Evolutionary conservation across 2,113 vertebrate genomes (phyloP).

Genomic region (Oryzias woworae): DNA sequence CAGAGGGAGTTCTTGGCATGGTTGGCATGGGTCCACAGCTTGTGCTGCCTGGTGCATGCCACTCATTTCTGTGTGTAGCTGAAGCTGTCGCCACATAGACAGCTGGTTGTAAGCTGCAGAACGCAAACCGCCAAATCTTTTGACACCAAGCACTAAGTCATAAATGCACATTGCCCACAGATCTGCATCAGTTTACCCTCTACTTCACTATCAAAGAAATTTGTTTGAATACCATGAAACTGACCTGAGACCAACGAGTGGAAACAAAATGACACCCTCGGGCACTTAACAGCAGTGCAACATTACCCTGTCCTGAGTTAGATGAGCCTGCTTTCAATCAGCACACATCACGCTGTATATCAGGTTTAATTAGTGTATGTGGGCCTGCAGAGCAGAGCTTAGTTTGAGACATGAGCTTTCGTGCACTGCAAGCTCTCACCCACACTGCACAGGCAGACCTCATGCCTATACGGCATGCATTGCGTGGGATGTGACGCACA

Average conservation of each 20-base stretch:
- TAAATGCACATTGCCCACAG: slow-evolving; percentile 29
- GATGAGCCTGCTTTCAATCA: slow-evolving; percentile 73
- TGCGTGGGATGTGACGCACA: slow-evolving; percentile 69
- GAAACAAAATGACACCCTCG: slow-evolving; percentile 65
- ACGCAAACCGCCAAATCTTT: slow-evolving; percentile 47
- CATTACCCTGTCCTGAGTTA: slow-evolving; percentile 62
- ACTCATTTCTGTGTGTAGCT: slow-evolving; percentile 76
- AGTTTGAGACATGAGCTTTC: slow-evolving; percentile 70
- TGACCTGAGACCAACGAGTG: slow-evolving; percentile 59
- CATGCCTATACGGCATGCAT: slow-evolving; percentile 53
- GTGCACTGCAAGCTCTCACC: slow-evolving; percentile 63
- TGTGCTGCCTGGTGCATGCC: slow-evolving; percentile 69
- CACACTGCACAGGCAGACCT: slow-evolving; percentile 71
- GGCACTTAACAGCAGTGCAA: slow-evolving; percentile 52
- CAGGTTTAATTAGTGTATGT: slow-evolving; percentile 72
- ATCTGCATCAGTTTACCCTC: slow-evolving; percentile 49
- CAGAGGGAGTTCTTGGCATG: slow-evolving; percentile 53
- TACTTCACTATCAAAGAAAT: slow-evolving; percentile 52
- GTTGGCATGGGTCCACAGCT: slow-evolving; percentile 59
- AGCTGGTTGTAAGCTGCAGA: slow-evolving; percentile 76
- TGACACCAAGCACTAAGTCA: slow-evolving; percentile 37
- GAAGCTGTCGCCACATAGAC: slow-evolving; percentile 79
- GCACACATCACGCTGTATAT: slow-evolving; percentile 70
- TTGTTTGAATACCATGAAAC: slow-evolving; percentile 43
- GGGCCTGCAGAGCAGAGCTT: slow-evolving; percentile 64